Conservation (phyloP, 2,797 vertebrate genomes). For the Muscicapa comitata region DNA sequence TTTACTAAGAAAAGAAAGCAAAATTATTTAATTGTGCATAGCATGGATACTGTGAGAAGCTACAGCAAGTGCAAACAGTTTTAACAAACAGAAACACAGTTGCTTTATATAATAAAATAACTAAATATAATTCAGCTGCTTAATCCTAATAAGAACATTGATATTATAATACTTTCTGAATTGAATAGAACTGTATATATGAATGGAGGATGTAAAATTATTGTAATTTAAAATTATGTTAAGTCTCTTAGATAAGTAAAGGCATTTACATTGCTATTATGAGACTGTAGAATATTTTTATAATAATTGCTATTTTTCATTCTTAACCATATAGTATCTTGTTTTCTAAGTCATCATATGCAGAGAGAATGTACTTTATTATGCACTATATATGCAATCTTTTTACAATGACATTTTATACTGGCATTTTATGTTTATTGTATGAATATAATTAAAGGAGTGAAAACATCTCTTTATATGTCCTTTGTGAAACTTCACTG, state of each 20-base stretch:
- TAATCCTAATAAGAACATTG: slow-evolving; percentile 72
- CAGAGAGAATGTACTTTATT: slow-evolving; percentile 58
- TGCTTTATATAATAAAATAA: slow-evolving; percentile 50
- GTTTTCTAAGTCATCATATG: slow-evolving; percentile 71
- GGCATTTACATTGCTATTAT: slow-evolving; percentile 67
- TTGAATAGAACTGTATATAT: slow-evolving; percentile 69
- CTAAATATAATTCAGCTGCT: slow-evolving; percentile 68
- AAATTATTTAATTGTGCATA: slow-evolving; percentile 6
- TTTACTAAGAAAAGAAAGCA: neutral
- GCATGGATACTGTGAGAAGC: neutral
- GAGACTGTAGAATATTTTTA: slow-evolving; percentile 71
- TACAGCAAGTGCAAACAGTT: slow-evolving; percentile 41
- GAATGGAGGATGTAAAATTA: slow-evolving; percentile 64
- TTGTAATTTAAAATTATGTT: slow-evolving; percentile 74
- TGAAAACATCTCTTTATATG: slow-evolving; percentile 39
- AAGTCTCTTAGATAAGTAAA: slow-evolving; percentile 69
- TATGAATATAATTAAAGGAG: slow-evolving; percentile 55
- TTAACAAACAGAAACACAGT: slow-evolving; percentile 51
- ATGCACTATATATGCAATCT: slow-evolving; percentile 21
- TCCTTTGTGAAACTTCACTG: slow-evolving; percentile 30
- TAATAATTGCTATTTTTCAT: slow-evolving; percentile 76
- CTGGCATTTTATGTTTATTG: slow-evolving; percentile 60
- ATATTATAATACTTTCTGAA: slow-evolving; percentile 68
- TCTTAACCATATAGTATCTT: slow-evolving; percentile 68
- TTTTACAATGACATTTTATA: slow-evolving; percentile 66